Evolutionary conservation across 2,888 invertebrate genomes (phyloP), one percentile per base, ranked within the genome.

Genomic region (Pammene aurita): DNA sequence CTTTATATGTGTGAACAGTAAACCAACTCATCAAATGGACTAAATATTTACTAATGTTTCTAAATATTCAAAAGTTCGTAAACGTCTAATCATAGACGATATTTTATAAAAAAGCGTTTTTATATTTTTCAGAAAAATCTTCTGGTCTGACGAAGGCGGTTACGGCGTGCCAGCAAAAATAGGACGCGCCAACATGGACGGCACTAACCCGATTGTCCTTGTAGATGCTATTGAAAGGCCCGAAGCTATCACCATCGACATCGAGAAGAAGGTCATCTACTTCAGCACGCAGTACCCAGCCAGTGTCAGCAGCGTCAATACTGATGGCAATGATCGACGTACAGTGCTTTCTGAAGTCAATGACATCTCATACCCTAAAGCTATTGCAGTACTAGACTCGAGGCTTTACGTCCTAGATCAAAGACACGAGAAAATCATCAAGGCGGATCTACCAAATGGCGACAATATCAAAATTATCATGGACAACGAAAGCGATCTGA

Each of bases 111-210:
- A n/a, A n/a, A n/a, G n/a, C n/a, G n/a, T n/a, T n/a, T 38, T 70
- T 65, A 63, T 76, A 76, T 73, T 60, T 83, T 88, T 55, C 84
- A 95, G 95, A 41, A 96, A 96, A 89, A 88, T 98, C 38, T 99
- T 97, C 90, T 99, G 99, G 99, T 94, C 98, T 10, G 99, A 99
- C 82, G 97, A 97, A 75, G 99, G 99, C 10, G 98, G 98, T 9
- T 95, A 93, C 71, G 97, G 97, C 1, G 96, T 98, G 0, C 97
- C 97, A 0, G 94, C 96, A 0, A 99, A 99, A 87, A 96, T 99
- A 41, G 97, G 95, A 0, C 96, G 95, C 77, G 97, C 97, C 0
- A 97, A 97, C 81, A 98, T 99, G 97, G 98, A 98, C 83, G 99
- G 99, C 0, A 94, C 95, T 13, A 95, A 96, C 77, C 93, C 98